Percentiles rank a stretch among this genome's conserved stretches.
Conservation (phyloP, 2,797 vertebrate genomes). For the Coracias cyanogaster region DNA sequence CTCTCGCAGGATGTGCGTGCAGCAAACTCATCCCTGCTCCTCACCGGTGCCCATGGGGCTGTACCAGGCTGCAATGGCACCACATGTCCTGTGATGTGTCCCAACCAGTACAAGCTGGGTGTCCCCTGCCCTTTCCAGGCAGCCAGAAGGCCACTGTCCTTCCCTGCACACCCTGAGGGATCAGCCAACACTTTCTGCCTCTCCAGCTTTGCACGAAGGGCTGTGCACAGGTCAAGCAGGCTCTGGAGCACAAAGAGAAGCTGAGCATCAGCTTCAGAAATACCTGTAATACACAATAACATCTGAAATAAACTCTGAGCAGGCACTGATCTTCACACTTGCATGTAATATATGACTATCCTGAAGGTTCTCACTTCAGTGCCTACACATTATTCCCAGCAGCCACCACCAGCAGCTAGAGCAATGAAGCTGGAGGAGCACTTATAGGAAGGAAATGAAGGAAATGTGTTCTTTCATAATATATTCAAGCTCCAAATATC, state of each 20-base stretch:
- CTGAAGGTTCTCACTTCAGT: neutral
- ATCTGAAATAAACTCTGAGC: neutral
- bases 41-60: rapidly evolving
- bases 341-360: neutral
- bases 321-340: neutral
- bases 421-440: neutral
- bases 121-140: neutral
- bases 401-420: neutral
- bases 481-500: neutral
- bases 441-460: neutral
- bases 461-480: neutral
- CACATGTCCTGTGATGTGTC: rapidly evolving
- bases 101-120: neutral
- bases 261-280: neutral
- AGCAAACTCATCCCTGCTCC: neutral
- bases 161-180: neutral
- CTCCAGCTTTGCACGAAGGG: neutral
- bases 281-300: neutral
- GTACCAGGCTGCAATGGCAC: too few species aligned
- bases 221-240: neutral
- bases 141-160: neutral
- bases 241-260: neutral
- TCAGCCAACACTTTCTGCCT: neutral
- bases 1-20: rapidly evolving
- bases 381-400: neutral